Evolutionary conservation across 30 jellyfish, hydroid and myxozoan species (phyloP), one percentile per base, ranked within the genome.

Genomic region (Hydra vulgaris): DNA sequence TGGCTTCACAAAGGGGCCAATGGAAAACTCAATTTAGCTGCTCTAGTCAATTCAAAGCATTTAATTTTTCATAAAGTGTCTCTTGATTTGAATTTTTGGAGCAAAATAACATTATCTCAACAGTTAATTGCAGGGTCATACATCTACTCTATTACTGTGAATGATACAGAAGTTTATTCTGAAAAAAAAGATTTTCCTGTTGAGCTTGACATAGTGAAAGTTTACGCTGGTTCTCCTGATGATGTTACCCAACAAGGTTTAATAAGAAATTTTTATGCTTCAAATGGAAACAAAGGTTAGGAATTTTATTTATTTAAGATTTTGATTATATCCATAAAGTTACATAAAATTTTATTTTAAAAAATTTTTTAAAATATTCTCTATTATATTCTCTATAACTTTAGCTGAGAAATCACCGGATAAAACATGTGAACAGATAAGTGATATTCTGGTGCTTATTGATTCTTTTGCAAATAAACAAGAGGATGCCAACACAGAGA

Each of bases 401-500:
- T 40, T 12, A 40, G 61, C 12, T 40, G 61, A 40, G 61, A 40
- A 40, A 12, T 40, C 61, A 3, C 61, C 61, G 12, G 61, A 40
- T 3, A 5, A 40, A 71, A 76, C 54, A 25, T 76, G 90, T 67
- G 89, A 74, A 21, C 67, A 27, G 15, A 74, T 82, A 21, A 94
- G 82, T 54, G 95, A 87, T 80, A 83, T 90, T 21, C 95, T 94
- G 54, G 81, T 90, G 90, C 72, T 90, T 0, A 83, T 90, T 78
- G 97, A 90, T 84, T 90, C 97, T 27, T 90, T 95, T 83, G 97
- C 95, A 70, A 90, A 95, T 70, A 79, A 82, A 68, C 79, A 88
- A 66, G 84, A 90, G 18, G 86, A 90, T 17, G 82, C 80, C 73
- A 69, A 22, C 76, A 90, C 86, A 70, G 97, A 90, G 76, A 90